A percentile compares a stretch with the other conserved stretches of the same genome.
Evolutionary conservation across 2,113 vertebrate species (phyloP).

Genomic region (Gadus chalcogrammus): DNA sequence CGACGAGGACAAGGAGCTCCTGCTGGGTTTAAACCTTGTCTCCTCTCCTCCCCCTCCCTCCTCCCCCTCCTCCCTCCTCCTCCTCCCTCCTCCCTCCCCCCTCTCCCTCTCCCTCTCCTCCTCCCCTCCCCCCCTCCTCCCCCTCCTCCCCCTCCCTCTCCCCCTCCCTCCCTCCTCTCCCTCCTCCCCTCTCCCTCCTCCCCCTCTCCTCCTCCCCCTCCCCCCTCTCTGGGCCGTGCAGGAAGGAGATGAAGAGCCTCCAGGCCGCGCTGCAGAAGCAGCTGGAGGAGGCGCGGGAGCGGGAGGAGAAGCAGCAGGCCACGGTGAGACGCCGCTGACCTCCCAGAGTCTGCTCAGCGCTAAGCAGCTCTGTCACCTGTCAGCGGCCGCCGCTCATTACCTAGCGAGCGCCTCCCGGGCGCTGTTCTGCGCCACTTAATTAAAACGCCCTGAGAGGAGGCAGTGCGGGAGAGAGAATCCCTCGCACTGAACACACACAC

Average conservation of each 20-base stretch:
- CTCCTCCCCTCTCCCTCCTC: no score
- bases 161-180: no score
- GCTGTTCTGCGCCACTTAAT: conserved; percentile 29
- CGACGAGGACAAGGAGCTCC: no score
- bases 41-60: no score
- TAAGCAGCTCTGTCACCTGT: conserved; percentile 53
- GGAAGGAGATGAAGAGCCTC: conserved; percentile 97
- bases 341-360: conserved; percentile 33
- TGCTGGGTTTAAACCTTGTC: no score
- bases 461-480: neutral
- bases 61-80: no score
- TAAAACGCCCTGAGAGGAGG: conserved; percentile 26
- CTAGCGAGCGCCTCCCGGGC: conserved; percentile 27
- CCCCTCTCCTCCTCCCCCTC: no score
- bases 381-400: conserved; percentile 55
- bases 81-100: no score
- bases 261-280: conserved; percentile 94
- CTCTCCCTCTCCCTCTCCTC: no score
- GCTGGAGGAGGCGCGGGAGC: conserved; percentile 90
- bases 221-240: conserved; percentile 42
- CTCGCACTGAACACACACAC: no score
- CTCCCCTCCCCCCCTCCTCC: no score
- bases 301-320: conserved; percentile 92
- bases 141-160: no score
- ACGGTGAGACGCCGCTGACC: conserved; percentile 80